phyloP scores from a whole-genome alignment of 2,888 invertebrate genomes.

The Trissolcus brochymenae region DNA sequence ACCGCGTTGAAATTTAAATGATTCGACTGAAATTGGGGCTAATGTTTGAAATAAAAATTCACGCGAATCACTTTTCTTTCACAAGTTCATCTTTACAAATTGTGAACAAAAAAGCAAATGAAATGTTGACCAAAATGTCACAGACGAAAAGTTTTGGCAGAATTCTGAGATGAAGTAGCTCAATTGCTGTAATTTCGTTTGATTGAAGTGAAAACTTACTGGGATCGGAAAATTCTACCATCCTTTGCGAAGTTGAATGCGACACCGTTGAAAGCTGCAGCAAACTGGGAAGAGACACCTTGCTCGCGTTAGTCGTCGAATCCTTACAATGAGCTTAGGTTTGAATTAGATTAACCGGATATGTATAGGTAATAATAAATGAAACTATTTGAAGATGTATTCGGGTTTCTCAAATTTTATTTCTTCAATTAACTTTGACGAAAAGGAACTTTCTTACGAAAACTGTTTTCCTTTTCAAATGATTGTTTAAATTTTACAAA shows the following conservation, averaged over 20 bases:
- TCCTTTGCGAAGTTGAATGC: conserved; percentile 51
- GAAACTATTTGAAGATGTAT: conserved; percentile 27
- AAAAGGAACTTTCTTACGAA: no score
- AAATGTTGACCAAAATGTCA: background rate
- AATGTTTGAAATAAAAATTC: background rate
- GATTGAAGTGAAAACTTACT: conserved; percentile 53
- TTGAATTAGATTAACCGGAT: conserved; percentile 68
- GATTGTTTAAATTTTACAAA: no score
- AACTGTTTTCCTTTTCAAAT: no score
- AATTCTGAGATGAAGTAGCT: background rate
- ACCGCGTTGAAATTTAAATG: conserved; percentile 16
- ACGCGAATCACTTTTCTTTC: no score
- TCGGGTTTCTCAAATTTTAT: no score
- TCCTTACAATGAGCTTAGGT: conserved; percentile 65
- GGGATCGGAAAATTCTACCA: conserved; percentile 51
- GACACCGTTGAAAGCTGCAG: conserved; percentile 49
- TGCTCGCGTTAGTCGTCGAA: conserved; percentile 64
- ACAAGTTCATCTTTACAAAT: background rate
- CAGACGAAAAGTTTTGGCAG: no score
- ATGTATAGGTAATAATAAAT: conserved; percentile 58
- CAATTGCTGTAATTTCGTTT: background rate
- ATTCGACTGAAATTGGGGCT: conserved; percentile 11
- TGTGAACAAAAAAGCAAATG: background rate
- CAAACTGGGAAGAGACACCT: conserved; percentile 60
- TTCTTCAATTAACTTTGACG: no score